Evolutionary conservation across 92 coral and sea anemone genomes (phyloP).

Genomic region (Zoanthus solanderi): DNA sequence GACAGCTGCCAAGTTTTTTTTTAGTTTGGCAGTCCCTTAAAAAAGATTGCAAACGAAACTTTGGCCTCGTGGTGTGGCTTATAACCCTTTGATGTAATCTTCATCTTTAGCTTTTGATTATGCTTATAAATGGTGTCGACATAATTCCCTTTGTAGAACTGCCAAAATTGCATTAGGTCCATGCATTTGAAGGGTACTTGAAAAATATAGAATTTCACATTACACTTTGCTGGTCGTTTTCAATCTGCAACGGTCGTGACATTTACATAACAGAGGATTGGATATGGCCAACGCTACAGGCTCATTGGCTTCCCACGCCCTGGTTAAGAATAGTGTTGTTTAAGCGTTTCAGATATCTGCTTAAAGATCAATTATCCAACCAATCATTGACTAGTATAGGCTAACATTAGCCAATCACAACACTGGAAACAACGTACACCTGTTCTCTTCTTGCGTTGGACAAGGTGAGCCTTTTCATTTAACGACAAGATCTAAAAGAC

Average conservation of each 20-base stretch:
- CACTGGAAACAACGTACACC: conserved; percentile 67
- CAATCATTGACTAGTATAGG: conserved; percentile 67
- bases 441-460: conserved; percentile 63
- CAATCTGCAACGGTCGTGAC: background rate
- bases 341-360: conserved; percentile 32
- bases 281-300: background rate
- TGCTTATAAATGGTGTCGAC: conserved; percentile 15
- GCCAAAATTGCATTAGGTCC: background rate
- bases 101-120: conserved; percentile 54
- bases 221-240: background rate
- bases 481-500: conserved; percentile 16
- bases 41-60: conserved; percentile 20
- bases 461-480: conserved; percentile 10
- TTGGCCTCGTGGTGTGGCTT: conserved; percentile 77
- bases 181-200: background rate
- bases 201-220: background rate
- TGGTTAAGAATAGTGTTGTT: conserved; percentile 26
- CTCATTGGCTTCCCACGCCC: conserved; percentile 26
- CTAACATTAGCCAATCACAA: conserved; percentile 69
- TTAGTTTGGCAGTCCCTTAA: conserved; percentile 3
- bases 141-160: background rate
- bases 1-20: conserved; percentile 1
- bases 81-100: conserved; percentile 68
- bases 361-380: conserved; percentile 65
- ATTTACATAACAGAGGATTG: conserved; percentile 26